Evolutionary conservation across 2,113 vertebrate genomes (phyloP), one percentile per base, ranked within the genome.

Genomic region (Oxyura jamaicensis): DNA sequence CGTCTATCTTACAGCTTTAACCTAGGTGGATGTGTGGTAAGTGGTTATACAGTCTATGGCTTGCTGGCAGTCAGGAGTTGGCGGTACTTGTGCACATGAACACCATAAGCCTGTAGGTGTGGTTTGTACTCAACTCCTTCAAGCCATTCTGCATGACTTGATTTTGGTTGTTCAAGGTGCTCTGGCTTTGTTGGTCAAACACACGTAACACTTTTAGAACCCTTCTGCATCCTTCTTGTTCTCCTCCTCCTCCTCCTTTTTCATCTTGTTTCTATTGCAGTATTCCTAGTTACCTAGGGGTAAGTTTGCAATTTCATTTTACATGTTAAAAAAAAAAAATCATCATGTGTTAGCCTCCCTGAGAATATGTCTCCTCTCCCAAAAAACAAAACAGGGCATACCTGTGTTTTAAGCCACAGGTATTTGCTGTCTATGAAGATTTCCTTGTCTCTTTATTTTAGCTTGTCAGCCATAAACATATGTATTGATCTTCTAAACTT

Each of bases 71-170:
- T 33, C 2, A 56, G 21, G 15, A 52, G 4, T 31, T 83, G 26
- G 8, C 39, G 48, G 10, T 7, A 11, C 7, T 63, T 44, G 12
- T 23, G 35, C 35, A 25, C 10, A 25, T 19, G 4, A 68, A 10
- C 31, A 10, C 31, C 39, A n/a, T 39, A 15, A 13, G n/a, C 25
- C 22, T 26, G 10, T 52, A 29, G 0, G 0, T 29, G 29, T 35
- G 15, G 8, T 53, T 84, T 63, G 8, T 31, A 29, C 26, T 72
- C 12, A 68, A 5, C 12, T 73, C 6, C 19, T n/a, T 6, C 42
- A 55, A 75, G 42, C 20, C 22, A 11, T 67, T 67, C 26, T 21
- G 3, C 25, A 9, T 55, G 42, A 25, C 36, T 67, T 58, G 8
- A 5, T 69, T 78, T 60, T 4, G 0, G 5, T 36, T 88, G 35